These are phyloP conservation scores for Alsophila aescularia DNA, from an alignment of 2,888 invertebrate species.

Conservation along the genomic window DNA sequence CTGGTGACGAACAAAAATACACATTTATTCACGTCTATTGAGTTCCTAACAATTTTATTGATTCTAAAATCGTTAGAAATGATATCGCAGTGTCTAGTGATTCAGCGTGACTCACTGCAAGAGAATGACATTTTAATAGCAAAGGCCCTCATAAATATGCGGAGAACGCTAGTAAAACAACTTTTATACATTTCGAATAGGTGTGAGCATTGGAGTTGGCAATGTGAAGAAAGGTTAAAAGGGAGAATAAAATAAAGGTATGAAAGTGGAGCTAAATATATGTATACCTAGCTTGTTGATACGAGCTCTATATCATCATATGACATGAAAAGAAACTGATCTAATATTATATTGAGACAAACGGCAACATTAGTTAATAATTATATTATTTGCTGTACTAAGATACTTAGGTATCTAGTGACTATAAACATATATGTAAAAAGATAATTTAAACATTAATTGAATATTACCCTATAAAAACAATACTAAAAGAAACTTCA, in stretches of 20 bases:
- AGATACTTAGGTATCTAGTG: no score
- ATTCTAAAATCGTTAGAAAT: constrained; percentile 24
- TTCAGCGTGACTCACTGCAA: constrained; percentile 36
- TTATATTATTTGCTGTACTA: no score
- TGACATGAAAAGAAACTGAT: no score
- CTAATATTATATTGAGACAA: no score
- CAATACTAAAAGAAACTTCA: constrained; percentile 62
- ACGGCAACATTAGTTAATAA: no score
- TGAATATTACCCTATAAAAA: background rate
- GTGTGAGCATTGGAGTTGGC: constrained; percentile 15
- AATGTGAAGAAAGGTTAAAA: constrained; percentile 10
- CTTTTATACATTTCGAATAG: constrained; percentile 29
- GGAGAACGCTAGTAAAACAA: constrained; percentile 10
- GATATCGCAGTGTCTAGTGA: constrained; percentile 29
- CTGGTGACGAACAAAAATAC: background rate
- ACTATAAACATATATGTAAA: background rate
- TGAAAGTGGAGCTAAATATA: background rate
- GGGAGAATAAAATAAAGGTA: background rate
- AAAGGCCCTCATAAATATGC: constrained; percentile 38
- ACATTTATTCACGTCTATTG: background rate
- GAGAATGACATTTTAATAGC: constrained; percentile 33
- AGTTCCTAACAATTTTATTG: constrained; percentile 1
- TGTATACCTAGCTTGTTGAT: background rate
- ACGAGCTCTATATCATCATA: background rate
- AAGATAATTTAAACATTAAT: background rate